Base-by-base conservation (phyloP, 2,797 vertebrate genomes). In the Sternarchorhynchus goeldii region DNA sequence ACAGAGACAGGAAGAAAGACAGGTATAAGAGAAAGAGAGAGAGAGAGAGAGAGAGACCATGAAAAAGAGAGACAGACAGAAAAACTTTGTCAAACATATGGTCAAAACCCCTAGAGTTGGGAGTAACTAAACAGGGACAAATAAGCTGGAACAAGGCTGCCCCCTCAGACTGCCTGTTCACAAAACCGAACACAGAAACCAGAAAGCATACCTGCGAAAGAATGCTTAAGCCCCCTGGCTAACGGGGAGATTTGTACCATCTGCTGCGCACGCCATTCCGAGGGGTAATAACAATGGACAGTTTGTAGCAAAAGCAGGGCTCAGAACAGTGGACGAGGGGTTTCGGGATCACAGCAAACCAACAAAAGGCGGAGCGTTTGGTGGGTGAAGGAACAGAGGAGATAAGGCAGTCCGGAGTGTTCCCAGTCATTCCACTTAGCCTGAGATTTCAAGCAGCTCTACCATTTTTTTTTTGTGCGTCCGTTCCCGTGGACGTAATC, bases 231-330 rank as follows among this genome's bases (percentile, higher is more conserved):
- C 88, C 86, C 77, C 16, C 76, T 72, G 82, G 84, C 75, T 88
- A 85, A 91, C 89, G 85, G 58, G 71, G 60, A 91, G 89, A 92
- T 91, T 89, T 89, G 67, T 86, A 85, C 89, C 89, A 93, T 93
- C 91, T 93, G 92, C 83, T 88, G 88, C 90, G 88, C 59, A 90
- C 80, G 85, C 86, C 89, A 50, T 80, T 88, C 91, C 90, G 92
- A 87, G 85, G 73, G 50, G 69, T 74, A 60, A 50, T 34, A 83
- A 83, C 83, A 85, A 86, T 85, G 75, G 69, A 66, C 83, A 84
- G 75, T 78, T 76, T 82, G 77, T 88, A 86, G 84, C 86, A 78
- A 80, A 77, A 63, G 25, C 25, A 25, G 45, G 45, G 45, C 45
- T 50, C 45, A 12, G 45, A 50, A 50, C 45, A 50, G 10, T 50